Conservation (phyloP, 2,113 vertebrate genomes). For the Xyliphius kryptos region DNA sequence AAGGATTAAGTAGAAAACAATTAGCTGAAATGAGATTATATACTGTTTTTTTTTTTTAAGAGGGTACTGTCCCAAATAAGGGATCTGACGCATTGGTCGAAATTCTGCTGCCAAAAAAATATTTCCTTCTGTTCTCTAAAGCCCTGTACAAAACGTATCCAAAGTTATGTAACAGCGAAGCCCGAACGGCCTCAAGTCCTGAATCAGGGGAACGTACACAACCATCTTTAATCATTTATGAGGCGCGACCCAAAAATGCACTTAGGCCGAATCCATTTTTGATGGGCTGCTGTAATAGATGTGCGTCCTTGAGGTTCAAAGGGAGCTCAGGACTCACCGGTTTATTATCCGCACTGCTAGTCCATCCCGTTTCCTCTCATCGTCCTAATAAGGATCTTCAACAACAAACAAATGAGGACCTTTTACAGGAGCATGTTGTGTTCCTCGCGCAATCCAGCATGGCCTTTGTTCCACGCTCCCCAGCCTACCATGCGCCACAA, state of each 20-base stretch:
- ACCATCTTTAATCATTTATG: constrained; percentile 74
- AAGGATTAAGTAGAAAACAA: too few relatives aligned
- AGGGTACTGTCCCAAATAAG: too few relatives aligned
- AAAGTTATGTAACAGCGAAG: constrained; percentile 13
- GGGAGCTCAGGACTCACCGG: constrained; percentile 71
- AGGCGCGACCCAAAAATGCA: constrained; percentile 65
- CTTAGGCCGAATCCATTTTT: constrained; percentile 81
- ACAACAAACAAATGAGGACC: constrained; percentile 85
- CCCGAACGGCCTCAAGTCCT: constrained; percentile 4
- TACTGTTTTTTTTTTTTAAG: too few relatives aligned
- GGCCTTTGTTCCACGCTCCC: constrained; percentile 34
- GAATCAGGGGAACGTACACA: constrained; percentile 64
- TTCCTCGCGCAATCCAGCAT: constrained; percentile 59
- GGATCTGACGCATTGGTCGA: too few relatives aligned
- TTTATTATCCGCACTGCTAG: constrained; percentile 77
- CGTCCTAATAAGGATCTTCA: constrained; percentile 87
- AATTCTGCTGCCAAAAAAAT: too few relatives aligned
- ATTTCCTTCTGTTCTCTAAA: too few relatives aligned
- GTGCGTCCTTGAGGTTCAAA: constrained; percentile 91
- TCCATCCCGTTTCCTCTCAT: constrained; percentile 76
- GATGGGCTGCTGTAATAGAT: constrained; percentile 77
- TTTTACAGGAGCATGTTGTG: constrained; percentile 54
- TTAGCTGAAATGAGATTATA: too few relatives aligned
- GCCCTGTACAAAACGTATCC: too few relatives aligned
- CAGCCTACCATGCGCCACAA: constrained; percentile 17